These are phyloP conservation scores for Poecilia latipinna DNA, from an alignment of 2,113 vertebrate genomes.

Conservation along the genomic window DNA sequence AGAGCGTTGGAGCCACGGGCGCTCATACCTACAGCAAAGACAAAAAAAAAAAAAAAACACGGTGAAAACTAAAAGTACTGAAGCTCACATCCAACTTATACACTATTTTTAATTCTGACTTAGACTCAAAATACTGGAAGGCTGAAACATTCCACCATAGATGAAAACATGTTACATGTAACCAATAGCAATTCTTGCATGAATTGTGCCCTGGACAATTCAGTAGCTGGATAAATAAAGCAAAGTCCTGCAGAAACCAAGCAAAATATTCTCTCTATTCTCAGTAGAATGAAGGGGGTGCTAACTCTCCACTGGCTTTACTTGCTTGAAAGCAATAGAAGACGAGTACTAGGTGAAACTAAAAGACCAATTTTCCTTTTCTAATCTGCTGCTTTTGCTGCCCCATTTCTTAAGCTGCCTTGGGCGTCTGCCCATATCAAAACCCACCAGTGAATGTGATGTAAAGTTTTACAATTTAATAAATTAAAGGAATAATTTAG, in stretches of 20 bases:
- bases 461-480: not conserved
- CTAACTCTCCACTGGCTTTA: not conserved
- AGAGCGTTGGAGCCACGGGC: constrained; percentile 86
- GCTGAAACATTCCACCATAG: not conserved
- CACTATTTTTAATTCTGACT: constrained; percentile 2
- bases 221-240: not conserved
- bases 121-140: not conserved
- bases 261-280: not conserved
- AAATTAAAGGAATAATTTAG: not conserved
- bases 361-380: not conserved
- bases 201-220: not conserved
- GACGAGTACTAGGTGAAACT: not conserved
- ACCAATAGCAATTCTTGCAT: not conserved
- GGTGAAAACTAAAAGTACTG: not conserved
- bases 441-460: not conserved
- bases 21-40: constrained; percentile 83
- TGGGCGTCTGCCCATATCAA: not conserved
- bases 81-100: constrained; percentile 4
- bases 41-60: constrained; percentile 7
- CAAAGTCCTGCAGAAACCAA: not conserved
- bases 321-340: not conserved
- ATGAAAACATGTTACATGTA: not conserved
- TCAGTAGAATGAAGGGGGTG: not conserved
- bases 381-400: too few species aligned
- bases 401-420: not conserved